Evolutionary conservation across 2,888 invertebrate genomes (phyloP), one percentile per base, ranked within the genome.

Genomic region (Acronicta psi): DNA sequence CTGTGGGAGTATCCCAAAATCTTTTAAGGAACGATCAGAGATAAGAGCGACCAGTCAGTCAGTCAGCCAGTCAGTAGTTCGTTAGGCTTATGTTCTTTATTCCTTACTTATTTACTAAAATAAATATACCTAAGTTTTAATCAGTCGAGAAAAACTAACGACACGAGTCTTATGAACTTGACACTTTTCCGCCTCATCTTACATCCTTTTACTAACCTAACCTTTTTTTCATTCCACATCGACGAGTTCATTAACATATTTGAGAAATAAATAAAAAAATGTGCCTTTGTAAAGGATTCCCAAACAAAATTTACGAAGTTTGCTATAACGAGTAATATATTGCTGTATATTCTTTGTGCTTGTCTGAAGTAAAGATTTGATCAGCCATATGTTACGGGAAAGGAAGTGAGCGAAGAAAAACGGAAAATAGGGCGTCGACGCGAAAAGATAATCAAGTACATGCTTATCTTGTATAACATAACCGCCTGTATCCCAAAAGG

Each of bases 351-450:
- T 69, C 64, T 64, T 64, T 69, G 60, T 56, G 50, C 60, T 69
- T 70, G 68, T 73, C 73, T 64, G 55, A 55, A 64, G 59, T 47
- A 45, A 56, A 73, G 73, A 73, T 73, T 69, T 70, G 63, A 73
- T 73, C 73, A 64, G 70, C 73, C 58, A 67, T 73, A 69, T 54
- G 61, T 73, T 66, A 72, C 52, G 31, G 11, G 52, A 61, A 60
- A 52, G 61, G 65, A 71, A 65, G 66, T 50, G 36, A 50, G 61
- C 36, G 47, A 56, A 59, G 66, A 69, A 72, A 69, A 49, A 51
- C 42, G 62, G 42, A 43, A 61, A 60, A 56, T 60, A 38, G 51
- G 43, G 54, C 58, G 66, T 66, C 55, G 50, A 60, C 64, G 51
- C 40, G 51, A 45, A 66, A 59, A 53, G 61, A 59, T 69, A 66